Evolutionary conservation across 2,113 vertebrate genomes (phyloP).

Genomic region (Crotalus helleri): DNA sequence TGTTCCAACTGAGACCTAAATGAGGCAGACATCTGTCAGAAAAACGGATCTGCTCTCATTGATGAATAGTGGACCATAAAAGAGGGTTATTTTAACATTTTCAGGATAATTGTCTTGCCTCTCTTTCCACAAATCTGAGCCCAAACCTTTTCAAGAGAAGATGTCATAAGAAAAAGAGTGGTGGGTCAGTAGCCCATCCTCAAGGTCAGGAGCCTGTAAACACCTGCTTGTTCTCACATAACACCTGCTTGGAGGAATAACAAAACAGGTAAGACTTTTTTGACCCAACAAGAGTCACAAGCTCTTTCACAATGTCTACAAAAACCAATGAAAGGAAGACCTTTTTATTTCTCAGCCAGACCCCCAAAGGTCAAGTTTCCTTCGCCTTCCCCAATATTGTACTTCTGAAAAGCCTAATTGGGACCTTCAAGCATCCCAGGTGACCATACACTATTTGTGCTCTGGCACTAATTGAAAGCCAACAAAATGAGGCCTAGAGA

Average conservation of each 20-base stretch:
- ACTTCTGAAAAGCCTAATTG: conserved; percentile 59
- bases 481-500: conserved; percentile 31
- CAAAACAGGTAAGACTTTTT: conserved; percentile 49
- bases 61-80: conserved; percentile 29
- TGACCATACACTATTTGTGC: conserved; percentile 1
- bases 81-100: conserved; percentile 26
- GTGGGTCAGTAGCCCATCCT: conserved; percentile 56
- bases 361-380: conserved; percentile 56
- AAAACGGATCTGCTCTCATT: conserved; percentile 37
- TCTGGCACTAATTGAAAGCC: fast-evolving
- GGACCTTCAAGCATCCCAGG: conserved; percentile 46
- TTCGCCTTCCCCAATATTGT: neutral
- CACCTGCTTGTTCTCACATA: conserved; percentile 67
- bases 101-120: conserved; percentile 15
- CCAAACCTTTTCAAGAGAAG: conserved; percentile 42
- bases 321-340: conserved; percentile 54
- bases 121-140: conserved; percentile 37
- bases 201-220: conserved; percentile 63
- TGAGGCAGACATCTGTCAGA: conserved; percentile 19
- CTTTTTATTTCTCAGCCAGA: neutral
- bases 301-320: conserved; percentile 30
- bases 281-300: conserved; percentile 44
- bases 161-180: conserved; percentile 61
- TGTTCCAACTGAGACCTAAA: neutral
- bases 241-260: conserved; percentile 62